A percentile compares a stretch with the other conserved stretches of the same genome.
These are phyloP conservation scores for Megalops atlanticus DNA, from an alignment of 2,113 vertebrate species.

Conservation along the genomic window DNA sequence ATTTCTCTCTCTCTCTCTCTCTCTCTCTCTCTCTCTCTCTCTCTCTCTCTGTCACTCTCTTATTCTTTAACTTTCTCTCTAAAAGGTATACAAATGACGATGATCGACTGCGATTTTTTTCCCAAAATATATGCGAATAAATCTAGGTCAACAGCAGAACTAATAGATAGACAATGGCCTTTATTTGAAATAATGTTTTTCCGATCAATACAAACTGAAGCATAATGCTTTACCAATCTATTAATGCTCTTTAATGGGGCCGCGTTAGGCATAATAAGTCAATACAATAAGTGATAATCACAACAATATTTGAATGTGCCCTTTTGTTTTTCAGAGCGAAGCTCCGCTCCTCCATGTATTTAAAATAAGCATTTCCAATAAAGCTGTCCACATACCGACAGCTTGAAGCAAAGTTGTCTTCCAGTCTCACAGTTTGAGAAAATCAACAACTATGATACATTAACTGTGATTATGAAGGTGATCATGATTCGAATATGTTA, in stretches of 20 bases:
- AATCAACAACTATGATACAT: no score
- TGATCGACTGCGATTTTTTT: constrained; percentile 72
- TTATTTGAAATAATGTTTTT: constrained; percentile 85
- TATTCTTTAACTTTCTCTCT: constrained; percentile 59
- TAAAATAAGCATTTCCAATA: background rate
- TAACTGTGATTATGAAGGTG: no score
- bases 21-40: constrained; percentile 54
- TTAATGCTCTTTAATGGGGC: constrained; percentile 89
- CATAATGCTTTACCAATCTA: constrained; percentile 87
- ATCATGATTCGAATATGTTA: no score
- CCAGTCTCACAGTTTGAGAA: no score
- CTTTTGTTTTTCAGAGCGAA: constrained; percentile 37
- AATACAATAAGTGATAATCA: constrained; percentile 79
- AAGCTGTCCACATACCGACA: no score
- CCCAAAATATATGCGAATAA: constrained; percentile 74
- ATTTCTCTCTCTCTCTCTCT: no score
- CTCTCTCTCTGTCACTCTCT: constrained; percentile 59
- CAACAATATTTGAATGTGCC: constrained; percentile 73
- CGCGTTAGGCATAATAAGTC: constrained; percentile 76
- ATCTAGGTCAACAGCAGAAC: constrained; percentile 82
- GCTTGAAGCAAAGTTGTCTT: no score
- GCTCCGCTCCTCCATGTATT: background rate
- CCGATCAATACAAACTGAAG: constrained; percentile 86
- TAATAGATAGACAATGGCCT: constrained; percentile 77
- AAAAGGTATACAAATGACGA: constrained; percentile 66